Conservation (phyloP, 2,888 invertebrate genomes). For the Pogonocherus hispidulus region DNA sequence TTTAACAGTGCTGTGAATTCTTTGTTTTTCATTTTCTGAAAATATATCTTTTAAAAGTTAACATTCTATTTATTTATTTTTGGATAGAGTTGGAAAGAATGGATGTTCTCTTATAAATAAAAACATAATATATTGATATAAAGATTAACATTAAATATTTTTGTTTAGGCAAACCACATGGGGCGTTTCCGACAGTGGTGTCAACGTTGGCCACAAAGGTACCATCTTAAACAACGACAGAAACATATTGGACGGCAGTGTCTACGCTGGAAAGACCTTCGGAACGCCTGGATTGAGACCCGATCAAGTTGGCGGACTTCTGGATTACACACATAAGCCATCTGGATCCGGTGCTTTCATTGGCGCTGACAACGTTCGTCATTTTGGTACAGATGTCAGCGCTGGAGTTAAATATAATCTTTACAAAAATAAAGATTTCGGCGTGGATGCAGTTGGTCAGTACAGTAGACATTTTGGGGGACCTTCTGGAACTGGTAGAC, state of each 20-base stretch:
- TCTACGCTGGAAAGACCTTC: constrained; percentile 50
- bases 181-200: constrained; percentile 32
- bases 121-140: too few species aligned
- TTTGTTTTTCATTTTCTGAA: too few species aligned
- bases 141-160: too few species aligned
- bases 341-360: constrained; percentile 46
- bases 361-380: constrained; percentile 44
- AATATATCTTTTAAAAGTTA: too few species aligned
- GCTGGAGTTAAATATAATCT: constrained; percentile 50
- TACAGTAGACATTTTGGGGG: constrained; percentile 53
- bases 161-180: constrained; percentile 37
- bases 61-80: too few species aligned
- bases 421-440: constrained; percentile 44
- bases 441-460: constrained; percentile 48
- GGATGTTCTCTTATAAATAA: too few species aligned
- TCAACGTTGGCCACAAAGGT: constrained; percentile 49
- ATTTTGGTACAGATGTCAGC: constrained; percentile 50
- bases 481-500: constrained; percentile 45
- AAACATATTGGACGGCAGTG: constrained; percentile 50
- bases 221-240: constrained; percentile 50
- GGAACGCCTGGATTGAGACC: constrained; percentile 39
- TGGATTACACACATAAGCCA: constrained; percentile 48
- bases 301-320: constrained; percentile 47
- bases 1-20: too few species aligned
- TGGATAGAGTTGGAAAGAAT: too few species aligned